Evolutionary conservation across 2,888 invertebrate genomes (phyloP), one percentile per base, ranked within the genome.

Genomic region (Melanargia galathea): DNA sequence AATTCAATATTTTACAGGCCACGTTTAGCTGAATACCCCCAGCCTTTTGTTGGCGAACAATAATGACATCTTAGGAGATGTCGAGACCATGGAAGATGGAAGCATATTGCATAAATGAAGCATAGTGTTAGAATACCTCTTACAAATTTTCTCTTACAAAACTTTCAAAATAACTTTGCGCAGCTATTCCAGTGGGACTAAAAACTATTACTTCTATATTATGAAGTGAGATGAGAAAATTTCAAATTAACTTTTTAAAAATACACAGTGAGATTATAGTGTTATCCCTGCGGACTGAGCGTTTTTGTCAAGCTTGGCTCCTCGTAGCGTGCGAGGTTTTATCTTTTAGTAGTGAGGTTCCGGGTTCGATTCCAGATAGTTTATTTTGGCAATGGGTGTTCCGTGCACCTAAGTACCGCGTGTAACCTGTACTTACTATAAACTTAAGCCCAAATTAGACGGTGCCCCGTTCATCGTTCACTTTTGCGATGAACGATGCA

Each of bases 1-100:
- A 72, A 73, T 72, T 74, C 70, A 70, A 70, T 73, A 76, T 75
- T 75, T 73, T 70, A 73, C 71, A 69, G 70, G 70, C 71, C 67
- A 70, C 71, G 67, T 73, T 68, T 63, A 69, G 68, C 65, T 71
- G 70, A 72, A 73, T 70, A 64, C 70, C 60, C 66, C 24, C 59
- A 68, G 69, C 66, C 64, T 67, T 67, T 72, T 72, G 71, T 71
- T 67, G 69, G 51, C 52, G 54, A 63, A 60, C 60, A 60, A 58
- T 63, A 60, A 54, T 20, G 56, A 30, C 16, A n/a, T 8, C 38
- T n/a, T 22, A 54, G 33, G 30, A 30, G 8, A n/a, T n/a, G n/a
- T n/a, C n/a, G n/a, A n/a, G n/a, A n/a, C n/a, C n/a, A n/a, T n/a
- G n/a, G n/a, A n/a, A n/a, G n/a, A n/a, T n/a, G n/a, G 5, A n/a